phyloP scores from a whole-genome alignment of 2,797 vertebrate genomes.

The Gila robusta region DNA sequence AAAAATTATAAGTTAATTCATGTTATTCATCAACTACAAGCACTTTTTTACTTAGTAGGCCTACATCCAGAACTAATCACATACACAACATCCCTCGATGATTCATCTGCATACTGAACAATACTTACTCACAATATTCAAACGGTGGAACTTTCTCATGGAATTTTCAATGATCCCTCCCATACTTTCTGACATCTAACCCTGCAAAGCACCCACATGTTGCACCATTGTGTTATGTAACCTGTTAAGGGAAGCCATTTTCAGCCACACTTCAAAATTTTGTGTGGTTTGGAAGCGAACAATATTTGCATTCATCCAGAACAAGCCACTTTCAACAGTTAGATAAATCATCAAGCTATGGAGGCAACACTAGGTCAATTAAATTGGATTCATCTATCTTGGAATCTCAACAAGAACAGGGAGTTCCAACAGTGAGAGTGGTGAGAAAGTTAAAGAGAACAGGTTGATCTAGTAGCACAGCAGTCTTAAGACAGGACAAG shows the following conservation, averaged over 20 bases:
- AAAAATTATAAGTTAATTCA: background rate
- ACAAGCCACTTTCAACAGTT: background rate
- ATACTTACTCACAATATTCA: constrained; percentile 25
- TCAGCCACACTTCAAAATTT: constrained; percentile 46
- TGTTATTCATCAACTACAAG: background rate
- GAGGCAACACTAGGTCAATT: constrained; percentile 13
- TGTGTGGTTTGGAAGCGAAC: constrained; percentile 42
- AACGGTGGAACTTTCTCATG: constrained; percentile 24
- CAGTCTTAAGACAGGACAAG: background rate
- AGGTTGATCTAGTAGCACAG: constrained; percentile 52
- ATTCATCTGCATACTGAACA: background rate
- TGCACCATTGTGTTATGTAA: constrained; percentile 55
- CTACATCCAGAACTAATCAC: background rate
- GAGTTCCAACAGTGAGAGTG: constrained; percentile 1
- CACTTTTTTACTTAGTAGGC: constrained; percentile 15
- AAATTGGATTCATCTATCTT: background rate
- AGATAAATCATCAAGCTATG: background rate
- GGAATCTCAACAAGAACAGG: constrained; percentile 14
- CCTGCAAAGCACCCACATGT: constrained; percentile 49
- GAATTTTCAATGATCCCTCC: constrained; percentile 45
- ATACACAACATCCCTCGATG: background rate
- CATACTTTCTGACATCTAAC: constrained; percentile 41
- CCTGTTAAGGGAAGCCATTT: constrained; percentile 55
- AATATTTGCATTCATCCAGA: constrained; percentile 32
- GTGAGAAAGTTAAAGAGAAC: constrained; percentile 29